A percentile compares a stretch with the other conserved stretches of the same genome.
Conservation (phyloP, 2,888 invertebrate genomes). For the Euproctis similis region DNA sequence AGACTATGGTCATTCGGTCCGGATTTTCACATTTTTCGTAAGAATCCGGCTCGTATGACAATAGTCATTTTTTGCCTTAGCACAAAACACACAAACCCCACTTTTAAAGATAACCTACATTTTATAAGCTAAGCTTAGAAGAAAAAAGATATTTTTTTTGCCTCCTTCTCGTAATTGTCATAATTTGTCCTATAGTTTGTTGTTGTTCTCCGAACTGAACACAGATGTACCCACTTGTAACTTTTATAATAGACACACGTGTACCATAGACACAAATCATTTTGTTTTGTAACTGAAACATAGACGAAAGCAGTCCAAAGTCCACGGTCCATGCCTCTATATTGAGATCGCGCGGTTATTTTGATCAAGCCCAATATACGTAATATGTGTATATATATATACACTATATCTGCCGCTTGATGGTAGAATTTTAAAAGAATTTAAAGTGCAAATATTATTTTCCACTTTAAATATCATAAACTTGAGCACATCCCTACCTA, state of each 20-base stretch:
- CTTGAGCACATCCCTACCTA: no score
- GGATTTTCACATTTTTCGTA: no score
- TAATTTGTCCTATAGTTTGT: neutral
- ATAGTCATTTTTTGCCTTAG: no score
- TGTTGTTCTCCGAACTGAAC: no score
- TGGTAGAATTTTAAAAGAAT: no score
- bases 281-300: slow-evolving; percentile 14
- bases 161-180: neutral
- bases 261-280: slow-evolving; percentile 1
- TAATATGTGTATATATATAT: no score
- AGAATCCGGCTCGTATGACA: no score
- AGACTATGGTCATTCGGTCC: no score
- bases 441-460: no score
- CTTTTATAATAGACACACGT: neutral
- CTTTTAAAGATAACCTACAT: neutral
- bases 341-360: slow-evolving; percentile 18
- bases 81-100: neutral
- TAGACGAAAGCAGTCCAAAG: slow-evolving; percentile 15
- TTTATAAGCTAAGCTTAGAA: neutral
- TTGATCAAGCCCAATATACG: slow-evolving; percentile 9
- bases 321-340: slow-evolving; percentile 19
- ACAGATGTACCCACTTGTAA: neutral
- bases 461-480: no score
- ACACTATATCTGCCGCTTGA: no score
- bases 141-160: neutral